A percentile compares a stretch with the other conserved stretches of the same genome.
Evolutionary conservation across 2,797 vertebrate species (phyloP).

Genomic region (Acrocephalus scirpaceus): DNA sequence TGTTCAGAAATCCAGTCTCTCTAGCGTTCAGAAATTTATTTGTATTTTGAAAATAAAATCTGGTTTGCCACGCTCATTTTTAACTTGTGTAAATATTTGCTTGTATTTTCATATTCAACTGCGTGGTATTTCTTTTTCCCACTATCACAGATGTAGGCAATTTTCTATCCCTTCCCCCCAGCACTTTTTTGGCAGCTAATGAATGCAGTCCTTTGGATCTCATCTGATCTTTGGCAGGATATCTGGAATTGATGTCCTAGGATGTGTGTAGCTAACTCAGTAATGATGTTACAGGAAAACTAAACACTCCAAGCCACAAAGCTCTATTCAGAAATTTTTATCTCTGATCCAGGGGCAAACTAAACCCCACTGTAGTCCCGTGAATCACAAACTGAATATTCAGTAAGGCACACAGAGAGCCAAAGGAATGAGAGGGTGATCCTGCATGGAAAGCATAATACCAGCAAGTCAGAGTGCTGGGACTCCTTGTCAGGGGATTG

Average conservation of each 20-base stretch:
- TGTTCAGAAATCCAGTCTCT: not conserved
- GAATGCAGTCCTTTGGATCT: constrained; percentile 59
- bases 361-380: not conserved
- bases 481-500: not conserved
- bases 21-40: not conserved
- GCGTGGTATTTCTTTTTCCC: constrained; percentile 12
- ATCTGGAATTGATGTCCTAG: constrained; percentile 58
- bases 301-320: constrained; percentile 43
- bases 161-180: constrained; percentile 52
- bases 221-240: constrained; percentile 61
- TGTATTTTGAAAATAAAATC: constrained; percentile 28
- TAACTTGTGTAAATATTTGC: constrained; percentile 58
- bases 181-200: constrained; percentile 57
- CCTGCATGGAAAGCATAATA: not conserved
- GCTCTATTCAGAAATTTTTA: constrained; percentile 49
- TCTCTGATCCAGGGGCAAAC: constrained; percentile 48
- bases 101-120: constrained; percentile 60
- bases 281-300: constrained; percentile 58
- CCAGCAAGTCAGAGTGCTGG: not conserved
- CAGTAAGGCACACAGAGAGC: not conserved
- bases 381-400: constrained; percentile 30
- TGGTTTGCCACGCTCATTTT: constrained; percentile 15
- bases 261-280: constrained; percentile 56
- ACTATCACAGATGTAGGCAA: constrained; percentile 51
- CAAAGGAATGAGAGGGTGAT: constrained; percentile 1